Percentiles rank a stretch among this genome's conserved stretches.
Conservation (phyloP, 2,888 invertebrate species). For the Caenorhabditis angaria region DNA sequence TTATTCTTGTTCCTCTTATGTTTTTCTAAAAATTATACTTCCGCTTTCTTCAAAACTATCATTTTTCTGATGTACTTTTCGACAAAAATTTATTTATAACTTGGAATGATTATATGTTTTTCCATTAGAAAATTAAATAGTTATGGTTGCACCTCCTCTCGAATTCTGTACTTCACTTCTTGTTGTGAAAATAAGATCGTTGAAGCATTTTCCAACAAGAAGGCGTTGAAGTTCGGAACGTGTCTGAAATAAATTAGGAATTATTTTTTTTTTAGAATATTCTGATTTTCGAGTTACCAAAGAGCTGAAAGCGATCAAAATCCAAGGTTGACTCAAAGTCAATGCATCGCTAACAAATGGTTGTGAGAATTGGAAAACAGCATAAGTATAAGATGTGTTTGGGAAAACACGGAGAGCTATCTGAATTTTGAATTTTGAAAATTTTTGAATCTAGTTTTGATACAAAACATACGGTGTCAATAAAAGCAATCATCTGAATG, state of each 20-base stretch:
- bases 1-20: too few species aligned
- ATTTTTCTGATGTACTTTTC: too few species aligned
- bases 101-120: too few species aligned
- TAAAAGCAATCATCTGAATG: conserved; percentile 23
- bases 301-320: conserved; percentile 34
- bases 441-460: background rate
- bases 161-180: background rate
- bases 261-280: background rate
- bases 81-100: too few species aligned
- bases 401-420: conserved; percentile 8
- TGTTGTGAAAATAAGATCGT: background rate
- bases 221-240: conserved; percentile 1
- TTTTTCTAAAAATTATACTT: too few species aligned
- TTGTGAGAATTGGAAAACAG: conserved; percentile 5
- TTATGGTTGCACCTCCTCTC: background rate
- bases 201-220: background rate
- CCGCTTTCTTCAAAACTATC: too few species aligned
- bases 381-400: conserved; percentile 6
- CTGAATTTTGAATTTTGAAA: conserved; percentile 13
- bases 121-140: background rate
- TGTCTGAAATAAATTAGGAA: conserved; percentile 12
- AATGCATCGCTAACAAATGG: conserved; percentile 42
- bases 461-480: conserved; percentile 14
- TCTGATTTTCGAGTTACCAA: conserved; percentile 15
- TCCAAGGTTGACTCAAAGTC: conserved; percentile 40